Conservation (phyloP, 2,113 vertebrate genomes). For the Phoxinus phoxinus region DNA sequence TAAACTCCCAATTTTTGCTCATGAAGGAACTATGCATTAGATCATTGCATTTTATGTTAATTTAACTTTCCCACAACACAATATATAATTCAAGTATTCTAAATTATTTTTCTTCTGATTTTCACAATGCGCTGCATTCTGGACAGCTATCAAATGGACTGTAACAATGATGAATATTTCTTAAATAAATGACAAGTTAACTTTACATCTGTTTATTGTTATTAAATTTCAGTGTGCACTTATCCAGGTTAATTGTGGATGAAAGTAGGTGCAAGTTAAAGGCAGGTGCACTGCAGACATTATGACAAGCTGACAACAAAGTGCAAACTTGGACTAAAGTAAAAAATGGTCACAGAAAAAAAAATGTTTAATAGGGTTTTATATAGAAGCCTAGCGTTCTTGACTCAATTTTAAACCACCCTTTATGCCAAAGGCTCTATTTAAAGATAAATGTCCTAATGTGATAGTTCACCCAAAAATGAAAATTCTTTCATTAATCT, state of each 20-base stretch:
- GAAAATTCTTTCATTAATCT: too few species aligned
- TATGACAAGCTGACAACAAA: neutral
- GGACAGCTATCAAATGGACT: conserved; percentile 38
- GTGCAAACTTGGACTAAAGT: neutral
- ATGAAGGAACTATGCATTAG: conserved; percentile 55
- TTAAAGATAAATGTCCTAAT: too few species aligned
- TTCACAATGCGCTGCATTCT: conserved; percentile 24
- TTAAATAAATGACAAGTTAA: conserved; percentile 18
- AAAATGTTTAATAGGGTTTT: too few species aligned
- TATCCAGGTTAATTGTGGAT: neutral
- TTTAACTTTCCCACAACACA: neutral
- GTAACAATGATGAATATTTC: conserved; percentile 24
- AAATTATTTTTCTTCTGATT: conserved; percentile 11
- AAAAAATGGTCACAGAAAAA: too few species aligned
- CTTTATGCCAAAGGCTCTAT: too few species aligned
- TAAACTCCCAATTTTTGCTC: conserved; percentile 13
- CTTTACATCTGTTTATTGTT: conserved; percentile 11
- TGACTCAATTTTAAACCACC: too few species aligned
- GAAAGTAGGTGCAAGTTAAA: neutral
- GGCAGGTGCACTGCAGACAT: neutral
- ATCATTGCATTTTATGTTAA: neutral
- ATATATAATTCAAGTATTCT: neutral
- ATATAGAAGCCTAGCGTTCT: too few species aligned
- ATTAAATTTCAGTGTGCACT: neutral
- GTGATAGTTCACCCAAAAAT: too few species aligned